Conservation (phyloP, 2,797 vertebrate genomes). For the Agapornis canus region DNA sequence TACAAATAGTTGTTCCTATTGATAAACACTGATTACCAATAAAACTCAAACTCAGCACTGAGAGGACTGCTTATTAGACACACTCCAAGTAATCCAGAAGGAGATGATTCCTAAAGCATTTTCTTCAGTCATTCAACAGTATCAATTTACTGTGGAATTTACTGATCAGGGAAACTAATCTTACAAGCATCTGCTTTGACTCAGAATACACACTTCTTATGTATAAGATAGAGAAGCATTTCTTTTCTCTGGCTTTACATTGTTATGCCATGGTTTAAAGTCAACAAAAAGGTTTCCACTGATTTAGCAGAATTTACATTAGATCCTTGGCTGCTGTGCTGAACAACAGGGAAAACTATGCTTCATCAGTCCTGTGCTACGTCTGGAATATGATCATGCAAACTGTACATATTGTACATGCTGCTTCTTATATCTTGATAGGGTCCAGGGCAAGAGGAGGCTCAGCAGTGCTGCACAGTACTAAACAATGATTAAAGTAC, state of each 20-base stretch:
- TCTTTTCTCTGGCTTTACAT: background rate
- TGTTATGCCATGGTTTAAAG: background rate
- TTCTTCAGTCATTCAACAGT: background rate
- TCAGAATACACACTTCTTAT: background rate
- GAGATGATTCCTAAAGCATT: background rate
- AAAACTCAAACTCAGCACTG: background rate
- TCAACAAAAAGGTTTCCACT: background rate
- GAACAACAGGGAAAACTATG: background rate
- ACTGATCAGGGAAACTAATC: background rate
- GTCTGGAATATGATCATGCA: background rate
- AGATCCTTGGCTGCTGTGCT: background rate
- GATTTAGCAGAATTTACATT: background rate
- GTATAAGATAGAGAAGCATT: background rate
- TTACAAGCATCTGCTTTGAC: constrained; percentile 5
- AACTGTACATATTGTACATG: background rate
- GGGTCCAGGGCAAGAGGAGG: background rate
- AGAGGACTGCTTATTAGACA: background rate
- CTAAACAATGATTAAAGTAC: background rate
- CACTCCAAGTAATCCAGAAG: background rate
- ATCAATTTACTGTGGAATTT: constrained; percentile 1
- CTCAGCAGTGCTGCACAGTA: background rate
- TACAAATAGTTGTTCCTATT: background rate
- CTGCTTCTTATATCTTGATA: background rate
- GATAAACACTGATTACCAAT: background rate
- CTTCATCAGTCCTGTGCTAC: background rate